Evolutionary conservation across 1,140 invertebrate species (phyloP), one percentile per base, ranked within the genome.

Genomic region (Aplysia californica): DNA sequence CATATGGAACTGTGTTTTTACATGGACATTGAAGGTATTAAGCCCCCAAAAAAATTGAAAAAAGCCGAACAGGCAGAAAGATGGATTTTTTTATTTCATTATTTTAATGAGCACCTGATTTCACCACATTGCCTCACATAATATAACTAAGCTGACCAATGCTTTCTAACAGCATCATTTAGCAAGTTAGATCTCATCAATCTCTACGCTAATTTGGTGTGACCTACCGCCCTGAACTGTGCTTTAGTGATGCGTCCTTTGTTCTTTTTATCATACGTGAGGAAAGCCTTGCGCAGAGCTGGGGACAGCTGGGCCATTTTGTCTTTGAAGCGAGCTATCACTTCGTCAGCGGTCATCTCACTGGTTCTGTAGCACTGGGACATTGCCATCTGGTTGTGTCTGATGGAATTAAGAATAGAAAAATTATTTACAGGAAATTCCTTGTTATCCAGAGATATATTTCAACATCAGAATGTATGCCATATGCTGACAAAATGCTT

Each of bases 261-360:
- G 21, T 83, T 80, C 61, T 79, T 82, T 33, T 82, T 83, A 74
- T 87, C 87, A 78, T 80, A 87, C 4, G 75, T 66, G 5, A 85
- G 75, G 77, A 89, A 89, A 0, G 87, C 80, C 44, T 85, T 77
- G 35, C 84, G 74, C 35, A 89, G 82, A 3, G 78, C 71, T 31
- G 75, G 73, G 61, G 80, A 82, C 68, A 84, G 83, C 66, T 87
- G 86, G 0, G 81, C 65, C 78, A 89, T 84, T 26, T 86, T 79
- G 73, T 89, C 87, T 59, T 85, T 84, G 35, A 89, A 71, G 18
- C 84, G 75, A 18, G 76, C 74, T 18, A 89, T 82, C 1, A 89
- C 85, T 68, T 89, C 87, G 44, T 88, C 85, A 21, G 83, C 80
- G 26, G 82, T 76, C 86, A 88, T 88, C 26, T 75, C 69, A 29